These are phyloP conservation scores for Passer montanus DNA, from an alignment of 2,113 vertebrate species.

Conservation along the genomic window DNA sequence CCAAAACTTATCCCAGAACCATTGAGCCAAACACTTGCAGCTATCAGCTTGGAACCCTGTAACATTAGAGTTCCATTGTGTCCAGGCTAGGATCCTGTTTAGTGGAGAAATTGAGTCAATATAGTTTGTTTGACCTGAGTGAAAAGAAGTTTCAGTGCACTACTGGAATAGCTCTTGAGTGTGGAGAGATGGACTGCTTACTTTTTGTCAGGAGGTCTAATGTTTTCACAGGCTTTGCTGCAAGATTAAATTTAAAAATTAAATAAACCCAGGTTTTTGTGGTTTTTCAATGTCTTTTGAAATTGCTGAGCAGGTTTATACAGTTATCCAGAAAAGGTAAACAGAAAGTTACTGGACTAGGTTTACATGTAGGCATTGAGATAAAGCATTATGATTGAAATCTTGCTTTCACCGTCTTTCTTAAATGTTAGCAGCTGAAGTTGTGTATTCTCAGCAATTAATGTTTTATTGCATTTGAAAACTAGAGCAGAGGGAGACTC, in stretches of 20 bases:
- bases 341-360: neutral
- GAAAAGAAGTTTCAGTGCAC: neutral
- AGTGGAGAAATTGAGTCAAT: neutral
- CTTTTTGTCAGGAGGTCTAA: neutral
- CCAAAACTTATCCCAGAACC: neutral
- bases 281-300: slow-evolving; percentile 1
- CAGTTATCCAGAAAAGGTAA: slow-evolving; percentile 1
- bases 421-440: neutral
- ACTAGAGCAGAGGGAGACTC: neutral
- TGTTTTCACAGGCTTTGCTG: neutral
- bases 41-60: accelerated
- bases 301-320: slow-evolving; percentile 9
- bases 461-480: neutral
- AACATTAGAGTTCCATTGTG: accelerated
- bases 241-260: neutral
- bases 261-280: neutral
- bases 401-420: neutral
- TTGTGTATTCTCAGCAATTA: neutral
- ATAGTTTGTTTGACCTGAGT: neutral
- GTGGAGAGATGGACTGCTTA: neutral
- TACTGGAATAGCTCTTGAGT: neutral
- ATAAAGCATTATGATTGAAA: neutral
- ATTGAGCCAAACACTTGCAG: neutral
- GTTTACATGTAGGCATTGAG: neutral
- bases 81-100: neutral